These are phyloP conservation scores for Crenichthys baileyi DNA, from an alignment of 2,797 vertebrate genomes.

Conservation along the genomic window DNA sequence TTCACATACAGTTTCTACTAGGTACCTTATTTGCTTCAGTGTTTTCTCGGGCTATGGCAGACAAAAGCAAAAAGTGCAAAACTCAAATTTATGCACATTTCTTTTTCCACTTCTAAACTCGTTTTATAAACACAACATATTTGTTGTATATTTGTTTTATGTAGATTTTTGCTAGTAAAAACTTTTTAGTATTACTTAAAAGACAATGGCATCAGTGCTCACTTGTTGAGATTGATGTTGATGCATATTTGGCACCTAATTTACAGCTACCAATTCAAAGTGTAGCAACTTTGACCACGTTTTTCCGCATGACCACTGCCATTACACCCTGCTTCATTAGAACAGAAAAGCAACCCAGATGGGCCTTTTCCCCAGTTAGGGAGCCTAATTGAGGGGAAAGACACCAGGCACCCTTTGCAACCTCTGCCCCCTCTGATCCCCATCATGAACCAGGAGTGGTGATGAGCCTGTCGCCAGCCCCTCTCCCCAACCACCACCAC, in stretches of 20 bases:
- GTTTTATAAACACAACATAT: neutral
- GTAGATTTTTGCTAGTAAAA: neutral
- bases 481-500: neutral
- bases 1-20: neutral
- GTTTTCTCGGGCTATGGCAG: too few relatives aligned
- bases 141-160: neutral
- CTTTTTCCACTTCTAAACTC: neutral
- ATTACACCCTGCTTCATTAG: conserved; percentile 45
- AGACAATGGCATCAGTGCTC: neutral
- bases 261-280: conserved; percentile 45
- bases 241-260: conserved; percentile 16
- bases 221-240: neutral
- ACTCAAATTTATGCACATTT: neutral
- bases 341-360: conserved; percentile 41
- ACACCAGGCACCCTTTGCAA: conserved; percentile 38
- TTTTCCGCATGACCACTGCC: conserved; percentile 34
- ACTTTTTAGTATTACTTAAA: neutral
- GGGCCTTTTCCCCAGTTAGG: conserved; percentile 36
- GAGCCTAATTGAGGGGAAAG: conserved; percentile 62
- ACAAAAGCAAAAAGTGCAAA: neutral
- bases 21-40: neutral
- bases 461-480: conserved; percentile 23
- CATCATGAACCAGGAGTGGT: conserved; percentile 45
- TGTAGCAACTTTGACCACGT: conserved; percentile 4
- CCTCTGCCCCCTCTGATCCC: conserved; percentile 49